phyloP scores from a whole-genome alignment of 2,888 invertebrate genomes.

The Agrochola circellaris region DNA sequence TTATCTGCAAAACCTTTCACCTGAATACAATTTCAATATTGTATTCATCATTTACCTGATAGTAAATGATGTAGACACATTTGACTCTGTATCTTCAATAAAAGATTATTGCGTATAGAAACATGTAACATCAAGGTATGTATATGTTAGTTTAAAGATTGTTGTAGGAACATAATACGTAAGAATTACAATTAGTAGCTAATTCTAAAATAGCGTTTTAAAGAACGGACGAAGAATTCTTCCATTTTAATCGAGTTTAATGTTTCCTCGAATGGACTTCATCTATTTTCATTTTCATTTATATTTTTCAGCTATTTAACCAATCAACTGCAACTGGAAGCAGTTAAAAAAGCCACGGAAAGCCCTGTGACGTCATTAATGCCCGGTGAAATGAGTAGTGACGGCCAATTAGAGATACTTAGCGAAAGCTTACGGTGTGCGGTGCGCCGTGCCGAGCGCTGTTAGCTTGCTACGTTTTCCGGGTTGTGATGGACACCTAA shows the following conservation, averaged over 20 bases:
- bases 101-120: slow-evolving; percentile 1
- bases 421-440: slow-evolving; percentile 60
- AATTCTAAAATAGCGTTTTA: slow-evolving; percentile 3
- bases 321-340: slow-evolving; percentile 38
- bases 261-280: slow-evolving; percentile 22
- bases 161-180: neutral
- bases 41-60: slow-evolving; percentile 1
- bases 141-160: neutral
- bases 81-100: slow-evolving; percentile 4
- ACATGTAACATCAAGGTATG: neutral
- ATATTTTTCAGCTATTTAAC: slow-evolving; percentile 25
- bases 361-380: slow-evolving; percentile 49
- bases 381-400: slow-evolving; percentile 57
- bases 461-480: slow-evolving; percentile 57
- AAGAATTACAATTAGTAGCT: neutral
- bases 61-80: slow-evolving; percentile 15
- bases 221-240: slow-evolving; percentile 5
- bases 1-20: slow-evolving; percentile 48
- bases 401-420: slow-evolving; percentile 66
- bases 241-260: slow-evolving; percentile 17
- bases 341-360: slow-evolving; percentile 35
- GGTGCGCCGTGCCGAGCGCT: slow-evolving; percentile 40
- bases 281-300: slow-evolving; percentile 23
- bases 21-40: slow-evolving; percentile 57
- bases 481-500: slow-evolving; percentile 64